These are phyloP conservation scores for Bhutanitis thaidina DNA, from an alignment of 2,888 invertebrate genomes.

Conservation along the genomic window DNA sequence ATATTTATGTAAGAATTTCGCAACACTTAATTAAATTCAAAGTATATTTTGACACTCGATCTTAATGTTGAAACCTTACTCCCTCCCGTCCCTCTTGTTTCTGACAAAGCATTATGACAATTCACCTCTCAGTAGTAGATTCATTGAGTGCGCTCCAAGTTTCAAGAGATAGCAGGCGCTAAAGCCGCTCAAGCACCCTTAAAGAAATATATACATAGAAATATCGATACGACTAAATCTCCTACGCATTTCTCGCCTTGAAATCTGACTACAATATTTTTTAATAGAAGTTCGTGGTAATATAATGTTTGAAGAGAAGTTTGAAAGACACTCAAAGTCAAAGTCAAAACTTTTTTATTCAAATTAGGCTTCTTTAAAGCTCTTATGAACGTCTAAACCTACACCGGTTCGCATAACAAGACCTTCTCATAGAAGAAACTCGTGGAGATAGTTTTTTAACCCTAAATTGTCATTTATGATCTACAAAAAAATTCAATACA, in stretches of 20 bases:
- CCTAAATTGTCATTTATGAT: no score
- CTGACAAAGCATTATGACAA: constrained; percentile 60
- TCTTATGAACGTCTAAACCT: no score
- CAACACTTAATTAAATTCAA: no score
- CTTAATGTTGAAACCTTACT: constrained; percentile 18
- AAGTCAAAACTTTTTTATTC: no score
- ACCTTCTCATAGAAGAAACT: no score
- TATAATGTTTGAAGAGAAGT: no score
- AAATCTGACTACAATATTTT: constrained; percentile 31
- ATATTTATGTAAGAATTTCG: no score
- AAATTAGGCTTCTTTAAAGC: no score
- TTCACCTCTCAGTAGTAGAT: constrained; percentile 43
- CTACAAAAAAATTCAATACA: no score
- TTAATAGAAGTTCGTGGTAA: background rate
- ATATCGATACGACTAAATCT: constrained; percentile 46
- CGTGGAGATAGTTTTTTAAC: no score
- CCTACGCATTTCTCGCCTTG: constrained; percentile 30
- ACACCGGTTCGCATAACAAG: no score
- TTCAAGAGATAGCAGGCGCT: constrained; percentile 46
- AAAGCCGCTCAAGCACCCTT: constrained; percentile 42
- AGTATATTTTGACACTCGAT: background rate
- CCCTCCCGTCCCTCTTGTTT: constrained; percentile 15
- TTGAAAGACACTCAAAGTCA: no score
- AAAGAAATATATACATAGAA: constrained; percentile 30
- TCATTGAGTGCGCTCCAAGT: constrained; percentile 49